Evolutionary conservation across 2,113 vertebrate genomes (phyloP).

Genomic region (Diadophis punctatus): DNA sequence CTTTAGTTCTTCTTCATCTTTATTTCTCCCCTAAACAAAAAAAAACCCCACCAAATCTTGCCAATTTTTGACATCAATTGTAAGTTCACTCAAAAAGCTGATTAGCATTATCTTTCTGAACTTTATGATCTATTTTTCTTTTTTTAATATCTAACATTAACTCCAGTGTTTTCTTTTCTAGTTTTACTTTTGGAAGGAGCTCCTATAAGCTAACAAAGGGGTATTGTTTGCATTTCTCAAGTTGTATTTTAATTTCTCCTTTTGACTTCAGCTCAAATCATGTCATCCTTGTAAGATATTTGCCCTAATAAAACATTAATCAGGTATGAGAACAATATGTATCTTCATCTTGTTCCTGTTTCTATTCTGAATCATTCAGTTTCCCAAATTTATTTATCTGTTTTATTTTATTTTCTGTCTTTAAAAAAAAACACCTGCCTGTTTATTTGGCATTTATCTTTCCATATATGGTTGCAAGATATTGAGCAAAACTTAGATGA

Average conservation of each 20-base stretch:
- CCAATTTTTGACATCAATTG: background rate
- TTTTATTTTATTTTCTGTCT: background rate
- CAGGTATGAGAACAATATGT: background rate
- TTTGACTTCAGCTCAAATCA: background rate
- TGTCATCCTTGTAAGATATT: background rate
- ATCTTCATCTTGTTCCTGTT: background rate
- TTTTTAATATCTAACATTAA: background rate
- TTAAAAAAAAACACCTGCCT: background rate
- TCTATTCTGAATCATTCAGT: background rate
- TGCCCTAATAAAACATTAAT: background rate
- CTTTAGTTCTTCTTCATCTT: background rate
- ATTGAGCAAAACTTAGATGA: background rate
- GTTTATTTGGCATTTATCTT: background rate
- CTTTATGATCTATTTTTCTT: background rate
- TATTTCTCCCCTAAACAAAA: background rate
- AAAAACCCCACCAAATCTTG: background rate
- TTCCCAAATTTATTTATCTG: background rate
- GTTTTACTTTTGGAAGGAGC: background rate
- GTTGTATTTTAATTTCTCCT: background rate
- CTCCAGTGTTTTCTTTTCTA: background rate
- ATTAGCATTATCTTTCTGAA: background rate
- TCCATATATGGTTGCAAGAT: background rate
- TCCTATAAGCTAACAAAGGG: background rate
- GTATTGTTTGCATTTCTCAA: background rate
- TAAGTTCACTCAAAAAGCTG: background rate